Percentiles rank a stretch among this genome's conserved stretches.
Evolutionary conservation across 2,888 invertebrate genomes (phyloP).

Genomic region (Gisinianus flammeolus): DNA sequence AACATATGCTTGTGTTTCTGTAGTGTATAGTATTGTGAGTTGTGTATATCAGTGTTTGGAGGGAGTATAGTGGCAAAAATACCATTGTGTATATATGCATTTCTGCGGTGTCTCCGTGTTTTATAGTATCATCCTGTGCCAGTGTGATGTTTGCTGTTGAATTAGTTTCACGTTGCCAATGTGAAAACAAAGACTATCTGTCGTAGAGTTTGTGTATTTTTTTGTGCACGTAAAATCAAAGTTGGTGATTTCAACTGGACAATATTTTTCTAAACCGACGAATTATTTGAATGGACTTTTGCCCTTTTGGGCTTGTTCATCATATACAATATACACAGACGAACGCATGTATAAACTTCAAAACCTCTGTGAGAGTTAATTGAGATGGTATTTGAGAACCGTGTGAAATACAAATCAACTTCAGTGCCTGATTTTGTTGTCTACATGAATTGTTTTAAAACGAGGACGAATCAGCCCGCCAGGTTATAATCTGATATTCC

Average conservation of each 20-base stretch:
- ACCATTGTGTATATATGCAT: not conserved
- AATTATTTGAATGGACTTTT: too few relatives aligned
- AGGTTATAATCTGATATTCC: constrained; percentile 17
- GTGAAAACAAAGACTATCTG: not conserved
- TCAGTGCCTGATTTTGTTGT: constrained; percentile 27
- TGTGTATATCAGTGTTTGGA: not conserved
- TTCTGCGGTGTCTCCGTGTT: not conserved
- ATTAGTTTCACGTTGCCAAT: not conserved
- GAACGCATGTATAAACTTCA: too few relatives aligned
- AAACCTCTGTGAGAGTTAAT: not conserved
- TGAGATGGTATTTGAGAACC: constrained; percentile 15
- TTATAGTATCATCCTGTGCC: constrained; percentile 13
- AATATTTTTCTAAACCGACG: too few relatives aligned
- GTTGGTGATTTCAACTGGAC: too few relatives aligned
- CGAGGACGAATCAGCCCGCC: not conserved
- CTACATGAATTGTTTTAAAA: constrained; percentile 29
- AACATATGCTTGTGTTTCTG: not conserved
- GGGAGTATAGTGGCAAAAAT: not conserved
- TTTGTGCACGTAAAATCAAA: not conserved
- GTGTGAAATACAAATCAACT: constrained; percentile 13
- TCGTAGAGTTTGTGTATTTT: not conserved
- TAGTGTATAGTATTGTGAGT: not conserved
- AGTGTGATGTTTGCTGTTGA: constrained; percentile 1
- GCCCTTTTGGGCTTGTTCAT: too few relatives aligned
- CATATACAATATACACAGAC: too few relatives aligned